These are phyloP conservation scores for Idaea dimidiata DNA, from an alignment of 2,888 invertebrate genomes.

Conservation along the genomic window DNA sequence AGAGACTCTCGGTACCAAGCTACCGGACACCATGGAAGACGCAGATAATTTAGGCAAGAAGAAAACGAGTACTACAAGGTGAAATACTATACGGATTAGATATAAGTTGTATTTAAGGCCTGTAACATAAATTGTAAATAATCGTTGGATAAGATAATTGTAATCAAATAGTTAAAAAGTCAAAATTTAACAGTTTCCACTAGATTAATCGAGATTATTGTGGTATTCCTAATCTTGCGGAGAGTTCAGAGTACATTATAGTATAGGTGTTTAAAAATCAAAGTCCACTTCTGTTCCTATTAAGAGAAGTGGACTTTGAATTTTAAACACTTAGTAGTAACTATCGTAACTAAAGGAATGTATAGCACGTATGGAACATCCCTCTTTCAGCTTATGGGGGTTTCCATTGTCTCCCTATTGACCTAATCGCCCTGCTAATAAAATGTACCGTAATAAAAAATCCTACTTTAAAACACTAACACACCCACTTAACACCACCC, in stretches of 20 bases:
- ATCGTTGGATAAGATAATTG: background rate
- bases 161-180: background rate
- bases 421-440: too few species aligned
- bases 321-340: too few species aligned
- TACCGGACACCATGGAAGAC: slow-evolving; percentile 77
- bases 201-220: background rate
- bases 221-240: background rate
- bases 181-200: background rate
- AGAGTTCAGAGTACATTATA: background rate
- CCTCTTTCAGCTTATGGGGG: too few species aligned
- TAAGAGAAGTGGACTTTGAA: too few species aligned
- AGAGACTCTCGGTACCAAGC: slow-evolving; percentile 61
- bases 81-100: background rate
- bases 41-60: slow-evolving; percentile 37
- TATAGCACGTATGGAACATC: too few species aligned
- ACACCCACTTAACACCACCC: too few species aligned
- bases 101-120: background rate
- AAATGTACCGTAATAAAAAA: too few species aligned
- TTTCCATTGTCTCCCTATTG: too few species aligned
- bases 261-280: too few species aligned
- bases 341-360: too few species aligned
- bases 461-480: too few species aligned
- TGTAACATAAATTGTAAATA: slow-evolving; percentile 8
- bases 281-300: too few species aligned
- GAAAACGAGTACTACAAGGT: background rate